These are phyloP conservation scores for Geotrypetes seraphini DNA, from an alignment of 2,797 vertebrate genomes.

Conservation along the genomic window DNA sequence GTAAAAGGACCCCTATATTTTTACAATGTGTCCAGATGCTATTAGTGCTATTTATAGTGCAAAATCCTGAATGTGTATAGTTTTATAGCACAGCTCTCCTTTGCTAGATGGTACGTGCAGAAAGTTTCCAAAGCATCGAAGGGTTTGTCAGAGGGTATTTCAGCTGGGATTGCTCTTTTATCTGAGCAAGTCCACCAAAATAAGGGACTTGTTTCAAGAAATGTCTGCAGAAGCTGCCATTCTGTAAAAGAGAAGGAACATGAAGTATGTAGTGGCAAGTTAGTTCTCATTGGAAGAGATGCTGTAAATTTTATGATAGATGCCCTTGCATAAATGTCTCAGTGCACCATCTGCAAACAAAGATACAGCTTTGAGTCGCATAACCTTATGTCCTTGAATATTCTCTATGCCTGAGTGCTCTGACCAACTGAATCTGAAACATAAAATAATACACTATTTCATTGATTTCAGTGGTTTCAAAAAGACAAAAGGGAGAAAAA, in stretches of 20 bases:
- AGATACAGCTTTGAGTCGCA: background rate
- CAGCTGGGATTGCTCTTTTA: slow-evolving; percentile 49
- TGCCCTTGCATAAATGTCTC: background rate
- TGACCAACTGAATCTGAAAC: background rate
- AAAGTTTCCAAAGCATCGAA: slow-evolving; percentile 52
- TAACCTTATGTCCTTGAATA: slow-evolving; percentile 1
- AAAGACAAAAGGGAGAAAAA: too few species aligned
- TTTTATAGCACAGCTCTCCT: slow-evolving; percentile 34
- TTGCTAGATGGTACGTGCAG: slow-evolving; percentile 47
- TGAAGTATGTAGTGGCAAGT: slow-evolving; percentile 20
- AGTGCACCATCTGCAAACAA: background rate
- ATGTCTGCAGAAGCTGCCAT: slow-evolving; percentile 21
- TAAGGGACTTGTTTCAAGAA: slow-evolving; percentile 37
- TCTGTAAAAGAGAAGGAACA: slow-evolving; percentile 6
- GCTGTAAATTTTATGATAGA: too few species aligned
- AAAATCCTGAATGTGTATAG: slow-evolving; percentile 28
- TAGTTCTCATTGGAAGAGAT: too few species aligned
- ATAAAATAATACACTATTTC: slow-evolving; percentile 2
- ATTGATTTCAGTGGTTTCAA: too few species aligned
- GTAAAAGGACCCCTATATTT: too few species aligned
- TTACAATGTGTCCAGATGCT: slow-evolving; percentile 35
- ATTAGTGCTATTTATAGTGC: slow-evolving; percentile 19
- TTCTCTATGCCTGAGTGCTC: background rate
- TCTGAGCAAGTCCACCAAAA: slow-evolving; percentile 41
- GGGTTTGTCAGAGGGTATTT: slow-evolving; percentile 46